phyloP scores from a whole-genome alignment of 2,797 vertebrate genomes.

The Chaenodraco wilsoni region DNA sequence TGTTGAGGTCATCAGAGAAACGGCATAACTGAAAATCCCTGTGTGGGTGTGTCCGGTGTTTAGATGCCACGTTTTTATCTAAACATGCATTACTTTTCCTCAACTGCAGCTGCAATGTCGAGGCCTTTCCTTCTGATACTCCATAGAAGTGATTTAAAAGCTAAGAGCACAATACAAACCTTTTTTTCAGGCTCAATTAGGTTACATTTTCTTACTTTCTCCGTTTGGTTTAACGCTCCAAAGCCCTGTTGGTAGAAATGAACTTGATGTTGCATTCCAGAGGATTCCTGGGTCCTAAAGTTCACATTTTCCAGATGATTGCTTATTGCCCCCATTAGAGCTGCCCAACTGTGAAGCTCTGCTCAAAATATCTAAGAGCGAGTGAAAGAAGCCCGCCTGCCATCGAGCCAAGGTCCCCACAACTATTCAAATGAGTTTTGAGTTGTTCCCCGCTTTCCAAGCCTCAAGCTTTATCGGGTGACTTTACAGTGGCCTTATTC shows the following conservation, averaged over 20 bases:
- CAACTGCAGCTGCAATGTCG: not conserved
- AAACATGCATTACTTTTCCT: not conserved
- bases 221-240: not conserved
- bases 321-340: not conserved
- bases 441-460: conserved; percentile 18
- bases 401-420: not conserved
- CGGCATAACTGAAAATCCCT: not conserved
- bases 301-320: conserved; percentile 50
- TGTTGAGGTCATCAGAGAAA: not conserved
- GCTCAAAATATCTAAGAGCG: conserved; percentile 15
- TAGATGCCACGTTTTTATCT: not conserved
- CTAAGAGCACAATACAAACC: conserved; percentile 49
- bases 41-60: not conserved
- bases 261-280: conserved; percentile 1
- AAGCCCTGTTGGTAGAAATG: conserved; percentile 4
- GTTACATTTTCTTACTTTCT: not conserved
- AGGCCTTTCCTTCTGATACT: not conserved
- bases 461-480: conserved; percentile 62
- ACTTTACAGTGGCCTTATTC: conserved; percentile 64
- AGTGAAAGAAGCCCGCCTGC: conserved; percentile 28
- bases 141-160: conserved; percentile 15
- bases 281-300: conserved; percentile 25
- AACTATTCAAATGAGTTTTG: not conserved
- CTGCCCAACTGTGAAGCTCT: conserved; percentile 24
- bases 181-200: not conserved